These are phyloP conservation scores for Heliconius ethilla DNA, from an alignment of 2,888 invertebrate species.

Conservation along the genomic window DNA sequence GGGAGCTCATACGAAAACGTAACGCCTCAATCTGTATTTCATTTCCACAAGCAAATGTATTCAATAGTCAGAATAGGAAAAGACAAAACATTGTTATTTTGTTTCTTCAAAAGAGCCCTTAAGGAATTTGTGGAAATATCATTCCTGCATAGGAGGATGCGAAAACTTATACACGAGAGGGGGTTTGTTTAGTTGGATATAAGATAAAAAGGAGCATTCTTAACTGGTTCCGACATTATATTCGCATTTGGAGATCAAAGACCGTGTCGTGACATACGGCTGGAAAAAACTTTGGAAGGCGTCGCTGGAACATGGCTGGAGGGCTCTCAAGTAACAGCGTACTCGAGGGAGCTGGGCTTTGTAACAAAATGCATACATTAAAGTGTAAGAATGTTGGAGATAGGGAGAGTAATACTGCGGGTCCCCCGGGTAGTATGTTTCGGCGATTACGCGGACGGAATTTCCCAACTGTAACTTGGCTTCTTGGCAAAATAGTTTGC, in stretches of 20 bases:
- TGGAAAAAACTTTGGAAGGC: conserved; percentile 68
- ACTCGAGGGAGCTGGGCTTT: conserved; percentile 78
- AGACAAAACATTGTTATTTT: conserved; percentile 68
- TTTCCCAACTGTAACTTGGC: conserved; percentile 70
- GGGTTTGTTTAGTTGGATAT: conserved; percentile 62
- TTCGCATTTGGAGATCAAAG: conserved; percentile 82
- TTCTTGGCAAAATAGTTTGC: conserved; percentile 76
- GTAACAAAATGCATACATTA: conserved; percentile 83
- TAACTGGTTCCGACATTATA: conserved; percentile 78
- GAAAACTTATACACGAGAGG: conserved; percentile 57
- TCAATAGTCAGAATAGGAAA: conserved; percentile 63
- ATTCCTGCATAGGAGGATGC: conserved; percentile 50
- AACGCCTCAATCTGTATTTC: conserved; percentile 60
- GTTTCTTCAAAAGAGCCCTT: conserved; percentile 61
- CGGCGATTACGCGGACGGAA: conserved; percentile 80
- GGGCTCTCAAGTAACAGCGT: conserved; percentile 75
- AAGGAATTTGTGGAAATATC: conserved; percentile 62
- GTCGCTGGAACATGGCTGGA: conserved; percentile 64
- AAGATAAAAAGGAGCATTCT: conserved; percentile 64
- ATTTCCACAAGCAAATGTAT: conserved; percentile 63
- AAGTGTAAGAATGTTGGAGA: conserved; percentile 81
- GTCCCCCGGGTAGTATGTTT: conserved; percentile 75
- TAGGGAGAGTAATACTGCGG: conserved; percentile 72
- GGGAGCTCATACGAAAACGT: conserved; percentile 55
- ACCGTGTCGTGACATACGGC: conserved; percentile 74